Evolutionary conservation across 1,140 invertebrate species (phyloP).

Genomic region (Nymphalis io): DNA sequence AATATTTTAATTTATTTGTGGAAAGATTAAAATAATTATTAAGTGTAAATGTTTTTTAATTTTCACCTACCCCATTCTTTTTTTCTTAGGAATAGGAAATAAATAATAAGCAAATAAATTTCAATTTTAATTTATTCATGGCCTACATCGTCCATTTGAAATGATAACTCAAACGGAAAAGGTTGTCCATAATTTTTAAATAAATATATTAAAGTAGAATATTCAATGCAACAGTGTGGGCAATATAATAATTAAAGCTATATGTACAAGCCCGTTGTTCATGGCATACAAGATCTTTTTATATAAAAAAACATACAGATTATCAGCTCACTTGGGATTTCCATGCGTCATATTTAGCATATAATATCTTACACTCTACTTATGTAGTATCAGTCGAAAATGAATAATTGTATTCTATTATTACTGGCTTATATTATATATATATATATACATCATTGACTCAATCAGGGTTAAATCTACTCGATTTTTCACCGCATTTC

Average conservation of each 20-base stretch:
- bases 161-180: constrained; percentile 73
- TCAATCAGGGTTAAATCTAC: constrained; percentile 55
- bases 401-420: constrained; percentile 50
- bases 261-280: constrained; percentile 58
- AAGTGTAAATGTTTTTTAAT: constrained; percentile 22
- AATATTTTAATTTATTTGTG: constrained; percentile 77
- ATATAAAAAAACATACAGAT: neutral
- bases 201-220: constrained; percentile 67
- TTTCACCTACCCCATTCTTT: neutral
- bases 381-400: constrained; percentile 76
- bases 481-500: constrained; percentile 71
- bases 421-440: constrained; percentile 58
- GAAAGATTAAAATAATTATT: constrained; percentile 70
- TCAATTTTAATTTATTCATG: constrained; percentile 62
- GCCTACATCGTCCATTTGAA: constrained; percentile 76
- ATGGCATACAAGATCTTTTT: constrained; percentile 50
- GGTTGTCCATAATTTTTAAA: constrained; percentile 66
- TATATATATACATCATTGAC: constrained; percentile 18
- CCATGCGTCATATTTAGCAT: neutral
- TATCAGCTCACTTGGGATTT: neutral
- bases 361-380: constrained; percentile 54
- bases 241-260: constrained; percentile 50
- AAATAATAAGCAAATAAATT: constrained; percentile 44
- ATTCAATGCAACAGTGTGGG: constrained; percentile 56
- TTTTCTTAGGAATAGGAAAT: constrained; percentile 14